Evolutionary conservation across 1,140 invertebrate genomes (phyloP), one percentile per base, ranked within the genome.

Genomic region (Leptonema lineaticorne): DNA sequence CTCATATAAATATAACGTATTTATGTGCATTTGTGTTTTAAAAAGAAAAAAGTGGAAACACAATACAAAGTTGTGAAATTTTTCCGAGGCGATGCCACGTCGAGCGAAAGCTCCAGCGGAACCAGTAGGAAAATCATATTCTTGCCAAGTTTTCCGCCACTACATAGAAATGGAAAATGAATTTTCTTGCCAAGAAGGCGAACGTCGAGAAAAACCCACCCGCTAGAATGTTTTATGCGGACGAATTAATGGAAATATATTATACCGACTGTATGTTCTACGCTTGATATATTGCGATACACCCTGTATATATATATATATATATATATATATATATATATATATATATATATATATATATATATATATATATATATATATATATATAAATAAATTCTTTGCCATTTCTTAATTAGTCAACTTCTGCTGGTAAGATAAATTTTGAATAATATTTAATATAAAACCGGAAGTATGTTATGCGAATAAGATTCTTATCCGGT

Each of bases 171-270:
- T 18, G 28, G 57, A 59, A 59, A 59, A 59, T 59, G 57, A 59
- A 59, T 59, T n/a, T 59, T 37, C 57, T 59, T 59, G 57, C 57
- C 57, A 59, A 59, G 57, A 59, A 59, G 57, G 5, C 28, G 57
- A 8, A 29, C 33, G 28, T 29, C 28, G 57, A 26, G 57, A 37
- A 59, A 59, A 59, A 33, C 57, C 57, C 16, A 6, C 11, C 11
- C 57, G 41, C 16, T 18, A 41, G 29, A 62, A 29, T 53, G 63
- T 64, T 64, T 64, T 64, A 64, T 53, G 37, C 45, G 18, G 28
- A 64, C 50, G 63, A 64, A 64, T 64, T 64, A 64, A 64, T 64
- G 63, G 48, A 50, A 48, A 64, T 64, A 64, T 50, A 64, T n/a
- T n/a, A n/a, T n/a, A n/a, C n/a, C n/a, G n/a, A n/a, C 63, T 53